Conservation (phyloP, 1,140 invertebrate genomes). For the fruit fly (Drosophila melanogaster) region Release_6_plus_ISO1_MT NC_004354.4:15382501-15383000, state of each 20-base stretch:
- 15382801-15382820: slow-evolving; percentile 50
- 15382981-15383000: slow-evolving; percentile 20
- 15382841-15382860: neutral
- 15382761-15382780: slow-evolving; percentile 27
- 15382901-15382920: slow-evolving; percentile 71
- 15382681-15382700: slow-evolving; percentile 83
- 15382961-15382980: slow-evolving; percentile 20
- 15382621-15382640: slow-evolving; percentile 86
- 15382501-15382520: neutral
- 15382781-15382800: slow-evolving; percentile 45
- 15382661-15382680: slow-evolving; percentile 85
- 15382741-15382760: no score
- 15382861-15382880: slow-evolving; percentile 40
- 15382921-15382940: neutral
- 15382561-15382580: slow-evolving; percentile 71
- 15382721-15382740: neutral
- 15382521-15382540: neutral
- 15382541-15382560: slow-evolving; percentile 76
- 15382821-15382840: neutral
- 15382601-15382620: slow-evolving; percentile 86
- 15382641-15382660: slow-evolving; percentile 85
- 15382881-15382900: slow-evolving; percentile 71
- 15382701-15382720: slow-evolving; percentile 34
- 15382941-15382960: slow-evolving; percentile 14
- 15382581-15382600: slow-evolving; percentile 86